Evolutionary conservation across 2,797 vertebrate species (phyloP).

Genomic region (Triplophysa bombifrons): DNA sequence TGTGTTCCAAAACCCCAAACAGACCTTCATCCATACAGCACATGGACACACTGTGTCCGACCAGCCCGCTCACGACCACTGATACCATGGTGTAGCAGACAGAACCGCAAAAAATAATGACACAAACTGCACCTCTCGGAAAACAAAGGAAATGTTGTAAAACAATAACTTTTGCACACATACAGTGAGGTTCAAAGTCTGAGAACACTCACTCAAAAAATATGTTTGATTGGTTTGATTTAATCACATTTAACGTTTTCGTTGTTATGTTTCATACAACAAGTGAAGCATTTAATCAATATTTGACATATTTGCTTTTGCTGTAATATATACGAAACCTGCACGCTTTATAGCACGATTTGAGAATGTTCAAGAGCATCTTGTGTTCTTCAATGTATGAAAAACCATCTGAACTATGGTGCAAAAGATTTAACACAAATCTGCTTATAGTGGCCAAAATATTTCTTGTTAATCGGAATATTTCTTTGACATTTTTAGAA

Average conservation of each 20-base stretch:
- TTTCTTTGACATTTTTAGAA: too few relatives aligned
- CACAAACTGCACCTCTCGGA: neutral
- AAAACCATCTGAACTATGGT: too few relatives aligned
- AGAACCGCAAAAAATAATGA: neutral
- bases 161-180: neutral
- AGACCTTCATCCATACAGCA: conserved; percentile 77
- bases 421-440: too few relatives aligned
- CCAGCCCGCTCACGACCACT: conserved; percentile 53
- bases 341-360: too few relatives aligned
- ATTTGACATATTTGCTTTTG: too few relatives aligned
- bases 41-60: conserved; percentile 60
- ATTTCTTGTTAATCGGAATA: too few relatives aligned
- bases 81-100: conserved; percentile 39
- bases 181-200: neutral
- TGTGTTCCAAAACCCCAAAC: conserved; percentile 78
- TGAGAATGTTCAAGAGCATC: too few relatives aligned
- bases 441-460: too few relatives aligned
- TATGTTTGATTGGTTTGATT: neutral
- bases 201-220: neutral
- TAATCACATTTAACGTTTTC: neutral
- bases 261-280: neutral
- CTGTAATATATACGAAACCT: too few relatives aligned
- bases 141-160: too few relatives aligned
- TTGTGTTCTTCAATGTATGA: too few relatives aligned
- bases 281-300: too few relatives aligned